Percentiles rank a stretch among this genome's conserved stretches.
Evolutionary conservation across 2,888 invertebrate species (phyloP).

Genomic region (Conchocele bisecta): DNA sequence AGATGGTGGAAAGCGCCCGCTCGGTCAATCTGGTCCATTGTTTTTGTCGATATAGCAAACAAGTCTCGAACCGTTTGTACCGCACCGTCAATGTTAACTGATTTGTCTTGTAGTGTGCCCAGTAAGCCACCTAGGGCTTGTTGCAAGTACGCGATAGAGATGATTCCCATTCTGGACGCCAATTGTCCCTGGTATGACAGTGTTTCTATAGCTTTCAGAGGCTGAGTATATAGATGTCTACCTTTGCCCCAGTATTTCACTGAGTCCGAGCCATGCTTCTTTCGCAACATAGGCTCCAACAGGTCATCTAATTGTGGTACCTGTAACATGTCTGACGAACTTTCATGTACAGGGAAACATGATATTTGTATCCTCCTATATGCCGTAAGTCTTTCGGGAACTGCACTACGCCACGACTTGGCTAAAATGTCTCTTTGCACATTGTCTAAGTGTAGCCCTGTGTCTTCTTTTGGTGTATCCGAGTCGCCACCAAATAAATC

Average conservation of each 20-base stretch:
- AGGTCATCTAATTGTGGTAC: no score
- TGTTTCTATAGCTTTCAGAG: constrained; percentile 13
- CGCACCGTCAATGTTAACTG: constrained; percentile 13
- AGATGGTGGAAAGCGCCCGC: constrained; percentile 48
- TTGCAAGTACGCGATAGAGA: constrained; percentile 25
- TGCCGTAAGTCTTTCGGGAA: no score
- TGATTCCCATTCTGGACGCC: constrained; percentile 11
- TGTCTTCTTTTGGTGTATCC: no score
- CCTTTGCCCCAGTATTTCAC: constrained; percentile 13
- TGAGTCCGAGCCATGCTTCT: no score
- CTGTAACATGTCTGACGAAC: no score
- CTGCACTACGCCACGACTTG: no score
- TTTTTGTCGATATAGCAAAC: constrained; percentile 40
- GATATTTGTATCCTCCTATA: no score
- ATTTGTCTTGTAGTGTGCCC: constrained; percentile 14
- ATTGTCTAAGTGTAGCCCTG: no score
- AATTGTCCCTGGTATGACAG: constrained; percentile 21
- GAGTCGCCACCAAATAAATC: no score
- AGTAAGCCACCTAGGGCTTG: constrained; percentile 36
- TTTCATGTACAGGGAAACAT: no score
- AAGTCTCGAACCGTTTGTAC: constrained; percentile 37
- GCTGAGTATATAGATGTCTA: constrained; percentile 13
- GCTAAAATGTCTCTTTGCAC: no score
- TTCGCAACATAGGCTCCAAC: no score
- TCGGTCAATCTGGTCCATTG: constrained; percentile 41